Percentiles rank a stretch among this genome's conserved stretches.
Conservation (phyloP, 2,888 invertebrate species). For the Drosophila kambysellisi region DNA sequence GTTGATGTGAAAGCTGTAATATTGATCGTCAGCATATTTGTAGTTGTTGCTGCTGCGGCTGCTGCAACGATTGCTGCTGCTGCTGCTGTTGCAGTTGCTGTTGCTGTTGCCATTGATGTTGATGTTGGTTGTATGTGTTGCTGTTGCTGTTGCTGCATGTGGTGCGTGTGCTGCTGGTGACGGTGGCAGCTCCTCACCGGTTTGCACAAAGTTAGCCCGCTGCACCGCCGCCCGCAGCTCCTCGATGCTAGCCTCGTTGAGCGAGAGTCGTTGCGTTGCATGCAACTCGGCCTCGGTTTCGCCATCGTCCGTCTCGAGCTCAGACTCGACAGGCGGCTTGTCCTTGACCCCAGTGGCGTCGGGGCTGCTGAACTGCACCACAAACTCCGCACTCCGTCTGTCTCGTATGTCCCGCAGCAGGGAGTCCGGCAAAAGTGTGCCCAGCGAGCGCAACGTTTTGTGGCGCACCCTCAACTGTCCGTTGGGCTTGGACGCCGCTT, state of each 20-base stretch:
- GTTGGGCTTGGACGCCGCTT: constrained; percentile 64
- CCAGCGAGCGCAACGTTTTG: constrained; percentile 65
- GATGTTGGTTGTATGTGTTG: constrained; percentile 12
- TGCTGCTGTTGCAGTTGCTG: background rate
- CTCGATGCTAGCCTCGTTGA: constrained; percentile 73
- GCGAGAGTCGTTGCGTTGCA: constrained; percentile 50
- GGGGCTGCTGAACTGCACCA: constrained; percentile 61
- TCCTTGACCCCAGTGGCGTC: constrained; percentile 49
- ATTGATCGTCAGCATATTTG: constrained; percentile 91
- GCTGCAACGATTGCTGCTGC: constrained; percentile 27
- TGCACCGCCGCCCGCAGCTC: constrained; percentile 72
- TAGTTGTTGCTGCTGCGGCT: constrained; percentile 53
- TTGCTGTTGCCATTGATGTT: constrained; percentile 4
- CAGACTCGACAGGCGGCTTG: constrained; percentile 26
- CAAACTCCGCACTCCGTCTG: constrained; percentile 82
- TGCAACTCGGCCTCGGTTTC: constrained; percentile 8
- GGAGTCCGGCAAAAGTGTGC: constrained; percentile 86
- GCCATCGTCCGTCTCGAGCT: background rate
- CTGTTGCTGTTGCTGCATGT: background rate
- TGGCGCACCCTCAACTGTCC: constrained; percentile 76
- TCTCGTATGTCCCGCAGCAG: constrained; percentile 90
- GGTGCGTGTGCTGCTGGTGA: constrained; percentile 9
- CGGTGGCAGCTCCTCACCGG: constrained; percentile 59
- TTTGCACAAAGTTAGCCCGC: constrained; percentile 73
- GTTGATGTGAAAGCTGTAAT: constrained; percentile 93